Base-by-base conservation (phyloP, 2,888 invertebrate species). In the Ectobius pallidus region DNA sequence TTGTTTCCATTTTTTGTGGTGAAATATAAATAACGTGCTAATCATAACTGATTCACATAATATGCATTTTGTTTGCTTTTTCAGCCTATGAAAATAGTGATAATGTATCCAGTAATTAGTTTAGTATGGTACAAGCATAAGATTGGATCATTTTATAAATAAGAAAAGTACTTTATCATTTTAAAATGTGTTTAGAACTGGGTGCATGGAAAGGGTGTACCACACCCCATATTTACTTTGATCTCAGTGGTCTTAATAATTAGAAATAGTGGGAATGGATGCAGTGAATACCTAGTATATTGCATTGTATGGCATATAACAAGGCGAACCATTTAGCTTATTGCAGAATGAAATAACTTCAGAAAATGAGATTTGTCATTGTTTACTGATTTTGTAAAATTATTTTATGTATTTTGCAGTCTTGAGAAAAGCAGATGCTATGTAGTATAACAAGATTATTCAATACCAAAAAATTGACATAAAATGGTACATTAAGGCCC, bases 161-260 rank as follows among this genome's bases (percentile, higher is more conserved):
- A 55, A 4, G 14, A 22, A 27, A 30, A 22, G 22, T 27, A 34
- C 34, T 7, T 6, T 11, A 34, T 34, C 6, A 34, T 34, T 34
- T 34, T n/a, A 14, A 46, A 27, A 27, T 9, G 14, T 16, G 3
- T 55, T 55, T 27, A 27, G 27, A 55, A 27, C 4, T 55, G 55
- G 27, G 27, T 27, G 16, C 27, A 3, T 27, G 27, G 27, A 55
- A 55, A 27, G 27, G 27, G 27, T 27, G 14, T 55, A 55, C 55
- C 9, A 55, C 22, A 14, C 22, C 7, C 27, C 27, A 55, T 55
- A 11, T 55, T 55, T 55, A 3, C 27, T 55, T 55, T 55, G 55
- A 55, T 55, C 55, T 55, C 55, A 27, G 55, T 55, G 55, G 27
- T 55, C 11, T 55, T 55, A 46, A 46, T 46, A 46, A 4, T n/a